Base-by-base conservation (phyloP, 2,797 vertebrate genomes). In the Momotus momota region DNA sequence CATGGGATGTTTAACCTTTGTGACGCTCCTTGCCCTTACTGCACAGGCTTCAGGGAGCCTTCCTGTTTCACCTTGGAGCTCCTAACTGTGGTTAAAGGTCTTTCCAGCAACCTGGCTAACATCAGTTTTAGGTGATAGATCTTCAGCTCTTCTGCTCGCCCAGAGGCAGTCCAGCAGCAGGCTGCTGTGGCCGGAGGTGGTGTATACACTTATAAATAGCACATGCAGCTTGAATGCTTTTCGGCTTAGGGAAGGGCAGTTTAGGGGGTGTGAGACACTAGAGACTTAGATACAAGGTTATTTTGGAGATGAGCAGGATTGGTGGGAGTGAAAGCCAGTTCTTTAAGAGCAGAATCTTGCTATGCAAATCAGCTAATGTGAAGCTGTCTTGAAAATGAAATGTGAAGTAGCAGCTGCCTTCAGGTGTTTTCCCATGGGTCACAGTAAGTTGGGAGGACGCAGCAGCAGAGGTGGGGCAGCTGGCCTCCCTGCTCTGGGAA, bases 11-110 rank as follows among this genome's bases (percentile, higher is more conserved):
- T 86, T 40, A 66, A 57, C 35, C 12, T 57, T 65, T 58, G 20
- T 0, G 0, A 1, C 52, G 52, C 16, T 62, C 41, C 21, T 90
- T 0, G 1, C 46, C 23, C 45, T 38, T 23, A 11, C 38, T 27
- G 12, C 46, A 29, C 12, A 33, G 25, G 19, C 31, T 41, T 69
- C 35, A 54, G 55, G 52, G 1, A 40, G 43, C 17, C 16, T 80
- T 80, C 64, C 21, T 72, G 12, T 61, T 72, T 69, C 27, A 13
- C 48, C 38, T 57, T 2, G 0, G 31, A 75, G 54, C 33, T 70
- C 29, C 52, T 35, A 21, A 52, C 38, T 67, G 33, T 3, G 3
- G 9, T 26, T 57, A 31, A 21, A 14, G 10, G 41, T 84, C 23
- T 75, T 88, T 19, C 7, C 23, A n/a, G 0, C 14, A 38, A 12